phyloP scores from a whole-genome alignment of 2,113 vertebrate genomes.

The Varanus salvator region DNA sequence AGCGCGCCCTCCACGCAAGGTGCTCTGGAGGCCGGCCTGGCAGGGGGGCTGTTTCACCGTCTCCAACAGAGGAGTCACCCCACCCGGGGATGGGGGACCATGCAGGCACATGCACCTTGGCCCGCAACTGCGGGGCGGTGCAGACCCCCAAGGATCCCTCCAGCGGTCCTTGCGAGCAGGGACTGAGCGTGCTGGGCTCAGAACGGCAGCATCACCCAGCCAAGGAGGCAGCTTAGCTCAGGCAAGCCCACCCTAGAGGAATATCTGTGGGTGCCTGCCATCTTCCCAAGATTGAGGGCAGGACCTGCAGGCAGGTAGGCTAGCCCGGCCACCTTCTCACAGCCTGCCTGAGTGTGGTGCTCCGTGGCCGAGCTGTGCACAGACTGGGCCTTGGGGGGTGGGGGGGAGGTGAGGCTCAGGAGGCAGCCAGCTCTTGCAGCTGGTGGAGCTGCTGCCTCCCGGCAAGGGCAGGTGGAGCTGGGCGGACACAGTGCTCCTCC shows the following conservation, averaged over 20 bases:
- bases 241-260: too few species aligned
- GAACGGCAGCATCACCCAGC: neutral
- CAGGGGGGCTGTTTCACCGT: neutral
- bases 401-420: neutral
- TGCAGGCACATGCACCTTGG: neutral
- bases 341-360: neutral
- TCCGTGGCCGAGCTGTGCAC: neutral
- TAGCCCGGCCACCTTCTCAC: accelerated
- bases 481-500: neutral
- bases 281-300: too few species aligned
- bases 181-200: neutral
- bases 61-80: neutral
- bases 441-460: too few species aligned
- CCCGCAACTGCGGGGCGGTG: too few species aligned
- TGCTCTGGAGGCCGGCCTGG: neutral
- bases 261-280: too few species aligned
- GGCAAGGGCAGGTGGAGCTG: neutral
- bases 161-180: neutral
- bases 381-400: neutral
- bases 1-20: neutral
- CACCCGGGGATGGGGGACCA: neutral
- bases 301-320: neutral
- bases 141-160: too few species aligned
- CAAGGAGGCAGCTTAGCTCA: neutral
- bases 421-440: neutral